Evolutionary conservation across 2,113 vertebrate species (phyloP).

Genomic region (Ageneiosus marmoratus): DNA sequence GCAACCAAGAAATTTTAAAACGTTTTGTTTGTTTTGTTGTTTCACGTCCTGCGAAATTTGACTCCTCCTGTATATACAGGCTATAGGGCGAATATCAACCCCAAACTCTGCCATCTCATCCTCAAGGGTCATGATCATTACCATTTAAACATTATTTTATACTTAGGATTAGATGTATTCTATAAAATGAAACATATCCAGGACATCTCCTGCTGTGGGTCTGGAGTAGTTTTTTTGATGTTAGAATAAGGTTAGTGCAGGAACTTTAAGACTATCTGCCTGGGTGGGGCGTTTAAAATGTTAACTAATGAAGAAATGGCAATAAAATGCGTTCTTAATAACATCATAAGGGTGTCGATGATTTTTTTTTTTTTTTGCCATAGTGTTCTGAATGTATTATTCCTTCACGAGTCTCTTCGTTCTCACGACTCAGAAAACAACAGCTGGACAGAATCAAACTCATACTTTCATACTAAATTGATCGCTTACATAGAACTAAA

Average conservation of each 20-base stretch:
- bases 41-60: too few relatives aligned
- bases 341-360: neutral
- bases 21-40: too few relatives aligned
- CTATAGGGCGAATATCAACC: neutral
- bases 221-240: neutral
- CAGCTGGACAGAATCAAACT: neutral
- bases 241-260: neutral
- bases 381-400: neutral
- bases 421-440: constrained; percentile 13
- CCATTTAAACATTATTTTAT: neutral
- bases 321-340: neutral
- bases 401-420: neutral
- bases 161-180: neutral
- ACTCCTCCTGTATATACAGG: too few relatives aligned
- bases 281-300: neutral
- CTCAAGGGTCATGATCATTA: neutral
- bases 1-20: too few relatives aligned
- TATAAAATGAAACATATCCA: neutral
- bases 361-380: neutral
- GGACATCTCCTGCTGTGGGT: neutral
- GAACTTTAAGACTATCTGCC: neutral
- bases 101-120: neutral
- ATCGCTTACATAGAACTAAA: too few relatives aligned
- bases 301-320: neutral
- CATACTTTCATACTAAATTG: neutral